Base-by-base conservation (phyloP, 2,113 vertebrate genomes). In the Nannospalax galili region DNA sequence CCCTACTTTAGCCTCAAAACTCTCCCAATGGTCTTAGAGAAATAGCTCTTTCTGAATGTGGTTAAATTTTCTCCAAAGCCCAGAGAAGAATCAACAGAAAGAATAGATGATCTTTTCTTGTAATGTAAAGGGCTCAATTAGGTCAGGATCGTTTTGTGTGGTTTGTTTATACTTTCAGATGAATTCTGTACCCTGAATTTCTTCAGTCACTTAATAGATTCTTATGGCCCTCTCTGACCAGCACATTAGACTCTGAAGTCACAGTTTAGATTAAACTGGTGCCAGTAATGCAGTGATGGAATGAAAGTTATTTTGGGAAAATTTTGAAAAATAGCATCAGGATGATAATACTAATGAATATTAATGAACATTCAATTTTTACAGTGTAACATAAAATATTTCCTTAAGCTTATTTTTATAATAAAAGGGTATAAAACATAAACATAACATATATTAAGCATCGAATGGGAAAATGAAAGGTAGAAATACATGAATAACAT, bases 41-140 rank as follows among this genome's bases (percentile, higher is more conserved):
- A 73, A 74, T 16, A 62, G 7, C 10, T 94, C 24, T 80, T 93
- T 93, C 40, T 88, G 20, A 88, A 85, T 77, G 82, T 64, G 88
- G 65, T 90, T 67, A 78, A 87, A 88, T 75, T 90, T 87, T 4
- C 14, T 64, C 28, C 19, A 72, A 28, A 73, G 52, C 3, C 58
- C 89, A 35, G 12, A 74, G 48, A 81, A 90, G 45, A 92, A 77
- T 90, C 58, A 14, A 37, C 48, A 30, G 22, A 84, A 40, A 69
- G 70, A 89, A 65, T 4, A 15, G 37, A 79, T 90, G 84, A 80
- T 58, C 70, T 67, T 91, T 88, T 78, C 28, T 10, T 91, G 15
- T 37, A 60, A 48, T 73, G 37, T 35, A 88, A 56, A 94, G 56
- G 67, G 24, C 56, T 88, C 58, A 26, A 65, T 67, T 67, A 77